Conservation (phyloP, 2,113 vertebrate genomes). For the Synodontis membranacea region DNA sequence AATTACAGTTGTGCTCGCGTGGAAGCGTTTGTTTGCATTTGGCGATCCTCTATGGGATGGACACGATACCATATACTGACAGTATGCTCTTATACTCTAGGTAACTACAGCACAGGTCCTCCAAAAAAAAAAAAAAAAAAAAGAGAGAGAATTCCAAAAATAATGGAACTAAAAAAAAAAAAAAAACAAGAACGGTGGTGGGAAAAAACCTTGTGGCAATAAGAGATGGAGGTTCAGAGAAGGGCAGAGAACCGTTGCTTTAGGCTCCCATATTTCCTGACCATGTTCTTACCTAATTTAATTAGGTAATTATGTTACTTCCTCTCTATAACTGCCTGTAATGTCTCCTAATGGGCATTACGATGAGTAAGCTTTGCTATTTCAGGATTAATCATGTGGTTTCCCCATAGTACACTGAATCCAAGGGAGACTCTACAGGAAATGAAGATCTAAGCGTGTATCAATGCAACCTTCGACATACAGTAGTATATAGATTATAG, state of each 20-base stretch:
- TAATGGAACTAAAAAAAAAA: background rate
- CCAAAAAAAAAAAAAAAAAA: too few relatives aligned
- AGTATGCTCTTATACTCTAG: background rate
- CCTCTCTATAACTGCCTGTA: conserved; percentile 20
- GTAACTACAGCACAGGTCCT: background rate
- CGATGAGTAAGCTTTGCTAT: conserved; percentile 25
- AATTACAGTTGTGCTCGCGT: background rate
- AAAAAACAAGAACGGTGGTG: background rate
- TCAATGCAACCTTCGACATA: background rate
- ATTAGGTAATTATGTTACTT: conserved; percentile 32
- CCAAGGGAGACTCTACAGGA: background rate
- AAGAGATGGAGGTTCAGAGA: background rate
- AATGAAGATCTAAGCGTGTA: background rate
- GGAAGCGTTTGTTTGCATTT: background rate
- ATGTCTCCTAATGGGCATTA: conserved; percentile 19
- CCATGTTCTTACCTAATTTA: conserved; percentile 17
- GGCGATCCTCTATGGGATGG: background rate
- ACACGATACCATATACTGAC: background rate
- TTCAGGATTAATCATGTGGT: conserved; percentile 23
- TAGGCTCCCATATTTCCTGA: conserved; percentile 6
- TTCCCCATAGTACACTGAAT: background rate
- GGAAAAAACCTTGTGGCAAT: background rate
- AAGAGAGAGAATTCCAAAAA: background rate
- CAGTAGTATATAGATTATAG: background rate
- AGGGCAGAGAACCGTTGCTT: background rate